Evolutionary conservation across 2,113 vertebrate genomes (phyloP).

Genomic region (Callithrix jacchus): DNA sequence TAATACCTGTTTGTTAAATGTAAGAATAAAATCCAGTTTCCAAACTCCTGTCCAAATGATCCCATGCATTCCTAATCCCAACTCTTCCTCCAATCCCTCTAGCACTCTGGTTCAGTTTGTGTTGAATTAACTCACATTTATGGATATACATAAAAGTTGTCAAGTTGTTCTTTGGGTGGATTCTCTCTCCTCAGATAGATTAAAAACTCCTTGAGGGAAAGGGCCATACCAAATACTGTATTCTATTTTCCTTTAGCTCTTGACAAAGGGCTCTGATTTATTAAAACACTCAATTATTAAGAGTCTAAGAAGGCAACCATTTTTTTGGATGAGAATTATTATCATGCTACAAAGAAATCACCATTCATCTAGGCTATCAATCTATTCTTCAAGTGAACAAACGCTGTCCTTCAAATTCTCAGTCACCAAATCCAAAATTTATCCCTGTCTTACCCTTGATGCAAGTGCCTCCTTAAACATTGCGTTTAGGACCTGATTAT

Average conservation of each 20-base stretch:
- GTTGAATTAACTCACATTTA: background rate
- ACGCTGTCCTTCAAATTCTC: background rate
- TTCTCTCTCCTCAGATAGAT: background rate
- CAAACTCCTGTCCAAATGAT: background rate
- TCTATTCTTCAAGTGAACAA: background rate
- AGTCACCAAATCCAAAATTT: background rate
- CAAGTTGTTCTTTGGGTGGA: background rate
- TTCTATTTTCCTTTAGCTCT: background rate
- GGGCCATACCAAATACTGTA: background rate
- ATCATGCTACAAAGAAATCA: background rate
- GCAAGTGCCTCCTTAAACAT: background rate
- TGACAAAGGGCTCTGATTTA: background rate
- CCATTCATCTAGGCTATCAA: background rate
- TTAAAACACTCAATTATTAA: background rate
- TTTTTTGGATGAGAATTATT: background rate
- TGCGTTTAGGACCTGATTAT: background rate
- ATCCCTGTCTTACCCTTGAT: background rate
- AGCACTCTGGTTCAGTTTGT: background rate
- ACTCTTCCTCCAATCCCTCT: background rate
- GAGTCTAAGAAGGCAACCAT: background rate
- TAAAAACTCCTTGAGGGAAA: slow-evolving; percentile 5
- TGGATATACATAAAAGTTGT: background rate
- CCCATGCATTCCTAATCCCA: background rate
- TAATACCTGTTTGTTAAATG: slow-evolving; percentile 18
- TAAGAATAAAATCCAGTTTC: slow-evolving; percentile 11